Evolutionary conservation across 2,888 invertebrate species (phyloP), one percentile per base, ranked within the genome.

Genomic region (Hypomecis atomaria): DNA sequence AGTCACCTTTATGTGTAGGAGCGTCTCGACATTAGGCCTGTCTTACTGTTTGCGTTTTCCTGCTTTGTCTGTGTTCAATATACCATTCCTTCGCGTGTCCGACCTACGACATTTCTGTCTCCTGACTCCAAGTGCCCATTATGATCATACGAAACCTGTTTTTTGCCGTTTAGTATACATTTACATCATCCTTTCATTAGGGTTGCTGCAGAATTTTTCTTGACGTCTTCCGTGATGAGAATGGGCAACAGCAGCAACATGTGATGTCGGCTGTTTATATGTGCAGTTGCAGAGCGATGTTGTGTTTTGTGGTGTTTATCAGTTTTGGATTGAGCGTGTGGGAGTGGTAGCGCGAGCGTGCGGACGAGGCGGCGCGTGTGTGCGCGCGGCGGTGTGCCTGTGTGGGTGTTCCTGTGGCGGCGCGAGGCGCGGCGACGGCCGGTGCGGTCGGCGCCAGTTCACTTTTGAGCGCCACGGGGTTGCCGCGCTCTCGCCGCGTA

Each of bases 271-370:
- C 81, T 77, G 61, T 65, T 67, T 75, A 65, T 67, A 75, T 83
- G 82, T 90, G 88, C 89, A 89, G 80, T 85, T 88, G 87, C 85
- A 86, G 80, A 82, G 83, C 82, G 80, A 81, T 87, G 86, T 87
- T 83, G 79, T 84, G 86, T 88, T 89, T 90, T 84, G 84, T 88
- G 78, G 82, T 85, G 89, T 89, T 91, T 91, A 91, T 92, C 90
- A 89, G 87, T 86, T 83, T 80, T 66, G 75, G 67, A 73, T 74
- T 78, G 79, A 73, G 71, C 70, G 76, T 77, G 77, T 76, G 75
- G 74, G 78, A 74, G 75, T 78, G 76, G 70, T 70, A 63, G 64
- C 59, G 67, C 72, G 74, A 72, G 75, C 70, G 76, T 77, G 78
- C 77, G 76, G 71, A 74, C 65, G 62, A 71, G 65, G 76, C 69